Base-by-base conservation (phyloP, 1,140 invertebrate species). In the Laodelphax striatellus region DNA sequence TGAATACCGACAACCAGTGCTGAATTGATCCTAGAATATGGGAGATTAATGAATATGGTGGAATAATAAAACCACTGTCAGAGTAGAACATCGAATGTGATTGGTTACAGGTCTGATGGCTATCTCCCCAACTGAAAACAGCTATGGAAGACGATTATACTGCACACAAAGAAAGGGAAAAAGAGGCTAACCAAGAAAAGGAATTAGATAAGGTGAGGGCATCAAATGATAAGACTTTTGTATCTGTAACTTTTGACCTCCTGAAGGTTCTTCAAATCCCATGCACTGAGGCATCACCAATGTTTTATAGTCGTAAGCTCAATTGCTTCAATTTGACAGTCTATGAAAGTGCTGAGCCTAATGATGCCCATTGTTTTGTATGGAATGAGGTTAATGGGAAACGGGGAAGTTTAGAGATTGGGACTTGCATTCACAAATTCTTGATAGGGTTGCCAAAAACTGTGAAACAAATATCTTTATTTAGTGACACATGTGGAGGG, bases 371-470 rank as follows among this genome's bases (percentile, higher is more conserved):
- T 44, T 64, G 65, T 43, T 64, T 55, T 43, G 13, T 24, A n/a
- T 64, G 64, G 64, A 62, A 56, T 44, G 62, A 67, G 54, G 16
- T 65, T 21, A 62, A 67, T 61, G 64, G 60, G 16, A 62, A 65
- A 61, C 59, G 61, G 42, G 64, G 58, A 44, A 64, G 60, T 43
- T 24, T 22, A 34, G 64, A 67, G 62, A 67, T 67, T 52, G 64
- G 61, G 24, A 64, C 63, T 38, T 21, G 16, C 17, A 65, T 16
- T 28, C 63, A 19, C 19, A 65, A n/a, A 65, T 52, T 9, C 14
- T 66, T 43, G 21, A 60, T 19, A 22, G 16, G 3, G 42, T 64
- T 13, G 56, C 65, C 31, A n/a, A 44, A 46, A 31, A 60, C 44
- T 28, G 57, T 65, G 9, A 65, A 44, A 55, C 34, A 66, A 55